phyloP scores from a whole-genome alignment of 2,113 vertebrate species.

The Serinus canaria region DNA sequence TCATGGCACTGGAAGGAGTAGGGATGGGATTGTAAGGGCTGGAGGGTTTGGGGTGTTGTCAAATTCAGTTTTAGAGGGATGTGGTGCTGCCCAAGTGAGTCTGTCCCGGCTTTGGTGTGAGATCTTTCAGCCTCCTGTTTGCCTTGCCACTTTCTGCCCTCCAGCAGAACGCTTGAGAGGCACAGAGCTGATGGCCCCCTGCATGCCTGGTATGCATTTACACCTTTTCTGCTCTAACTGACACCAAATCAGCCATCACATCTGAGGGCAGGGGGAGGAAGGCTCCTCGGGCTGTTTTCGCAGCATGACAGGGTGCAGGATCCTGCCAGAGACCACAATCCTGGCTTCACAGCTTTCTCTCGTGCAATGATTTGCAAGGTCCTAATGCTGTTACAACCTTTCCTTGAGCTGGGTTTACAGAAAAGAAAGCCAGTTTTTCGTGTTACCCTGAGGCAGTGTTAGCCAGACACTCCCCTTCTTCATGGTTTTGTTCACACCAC shows the following conservation, averaged over 20 bases:
- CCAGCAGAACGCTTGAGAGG: neutral
- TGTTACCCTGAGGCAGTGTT: neutral
- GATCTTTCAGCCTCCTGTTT: neutral
- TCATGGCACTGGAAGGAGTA: neutral
- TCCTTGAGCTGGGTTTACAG: neutral
- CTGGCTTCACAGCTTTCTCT: neutral
- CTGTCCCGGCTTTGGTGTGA: neutral
- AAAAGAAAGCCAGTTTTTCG: neutral
- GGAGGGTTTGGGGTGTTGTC: fast-evolving
- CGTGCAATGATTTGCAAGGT: neutral
- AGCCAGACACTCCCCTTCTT: neutral
- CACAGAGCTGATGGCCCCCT: neutral
- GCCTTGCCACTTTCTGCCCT: neutral
- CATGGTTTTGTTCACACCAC: neutral
- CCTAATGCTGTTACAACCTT: neutral
- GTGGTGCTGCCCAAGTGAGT: neutral
- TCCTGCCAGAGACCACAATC: neutral
- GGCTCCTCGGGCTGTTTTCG: neutral
- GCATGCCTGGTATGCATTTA: neutral
- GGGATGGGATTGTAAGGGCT: neutral
- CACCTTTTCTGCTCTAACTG: neutral
- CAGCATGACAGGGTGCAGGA: neutral
- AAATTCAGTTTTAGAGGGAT: neutral
- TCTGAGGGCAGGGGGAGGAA: neutral
- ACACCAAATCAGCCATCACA: neutral